These are phyloP conservation scores for Orius insidiosus DNA, from an alignment of 1,140 invertebrate species.

Conservation along the genomic window DNA sequence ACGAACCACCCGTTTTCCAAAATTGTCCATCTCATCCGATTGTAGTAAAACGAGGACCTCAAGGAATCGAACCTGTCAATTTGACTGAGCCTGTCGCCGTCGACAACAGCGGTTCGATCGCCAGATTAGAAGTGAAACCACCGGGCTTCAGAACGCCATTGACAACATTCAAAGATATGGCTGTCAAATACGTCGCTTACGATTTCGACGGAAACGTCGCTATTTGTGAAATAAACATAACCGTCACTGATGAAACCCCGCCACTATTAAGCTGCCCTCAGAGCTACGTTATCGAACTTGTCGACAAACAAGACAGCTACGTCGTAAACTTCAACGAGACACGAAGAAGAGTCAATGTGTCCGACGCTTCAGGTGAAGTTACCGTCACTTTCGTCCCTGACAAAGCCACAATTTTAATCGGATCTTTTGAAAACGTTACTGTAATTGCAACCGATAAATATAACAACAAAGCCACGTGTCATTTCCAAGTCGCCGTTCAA, in stretches of 20 bases:
- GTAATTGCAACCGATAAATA: slow-evolving; percentile 75
- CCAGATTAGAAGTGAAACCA: slow-evolving; percentile 77
- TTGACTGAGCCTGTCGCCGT: slow-evolving; percentile 81
- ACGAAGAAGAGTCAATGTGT: slow-evolving; percentile 62
- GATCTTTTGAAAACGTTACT: slow-evolving; percentile 87
- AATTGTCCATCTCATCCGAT: slow-evolving; percentile 88
- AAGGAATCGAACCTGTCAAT: slow-evolving; percentile 73
- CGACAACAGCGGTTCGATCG: slow-evolving; percentile 89
- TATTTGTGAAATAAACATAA: slow-evolving; percentile 91
- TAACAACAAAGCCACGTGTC: slow-evolving; percentile 76
- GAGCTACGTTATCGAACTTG: slow-evolving; percentile 84
- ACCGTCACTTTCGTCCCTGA: slow-evolving; percentile 68
- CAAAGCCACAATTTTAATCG: slow-evolving; percentile 68
- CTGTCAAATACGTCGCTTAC: slow-evolving; percentile 88
- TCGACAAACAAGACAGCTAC: slow-evolving; percentile 78
- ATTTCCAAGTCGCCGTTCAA: slow-evolving; percentile 86
- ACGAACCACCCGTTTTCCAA: slow-evolving; percentile 88
- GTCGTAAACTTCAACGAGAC: slow-evolving; percentile 87
- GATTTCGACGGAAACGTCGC: slow-evolving; percentile 95
- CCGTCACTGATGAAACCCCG: slow-evolving; percentile 82
- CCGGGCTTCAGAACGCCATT: slow-evolving; percentile 77
- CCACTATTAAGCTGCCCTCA: slow-evolving; percentile 87
- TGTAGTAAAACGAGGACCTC: slow-evolving; percentile 67
- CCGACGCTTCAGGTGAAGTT: slow-evolving; percentile 79
- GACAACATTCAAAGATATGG: slow-evolving; percentile 75